A percentile compares a stretch with the other conserved stretches of the same genome.
Conservation (phyloP, 2,888 invertebrate genomes). For the Aleiodes leptofemur region DNA sequence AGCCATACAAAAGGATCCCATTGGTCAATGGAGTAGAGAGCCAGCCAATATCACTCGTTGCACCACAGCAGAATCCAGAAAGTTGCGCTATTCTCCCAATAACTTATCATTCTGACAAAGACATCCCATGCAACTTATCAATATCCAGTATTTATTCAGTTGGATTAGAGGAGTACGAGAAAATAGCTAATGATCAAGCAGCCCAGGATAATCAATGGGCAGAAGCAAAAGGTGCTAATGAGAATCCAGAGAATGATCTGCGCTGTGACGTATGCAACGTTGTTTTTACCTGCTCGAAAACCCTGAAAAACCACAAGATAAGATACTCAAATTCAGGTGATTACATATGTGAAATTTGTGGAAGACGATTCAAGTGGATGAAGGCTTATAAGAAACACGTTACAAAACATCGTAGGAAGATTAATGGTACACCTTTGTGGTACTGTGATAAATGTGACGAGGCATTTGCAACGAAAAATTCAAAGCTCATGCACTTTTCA, state of each 20-base stretch:
- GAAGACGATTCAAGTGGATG: slow-evolving; percentile 46
- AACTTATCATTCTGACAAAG: neutral
- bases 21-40: too few species aligned
- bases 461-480: slow-evolving; percentile 40
- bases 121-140: slow-evolving; percentile 7
- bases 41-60: too few species aligned
- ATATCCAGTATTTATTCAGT: slow-evolving; percentile 39
- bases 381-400: slow-evolving; percentile 44
- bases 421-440: slow-evolving; percentile 14
- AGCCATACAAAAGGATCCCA: too few species aligned
- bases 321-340: slow-evolving; percentile 51
- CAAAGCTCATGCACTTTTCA: slow-evolving; percentile 50
- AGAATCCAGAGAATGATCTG: neutral
- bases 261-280: slow-evolving; percentile 42
- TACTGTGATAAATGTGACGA: slow-evolving; percentile 51
- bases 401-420: slow-evolving; percentile 45
- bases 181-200: slow-evolving; percentile 18
- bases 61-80: too few species aligned
- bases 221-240: neutral
- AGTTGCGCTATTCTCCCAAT: too few species aligned
- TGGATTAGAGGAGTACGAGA: slow-evolving; percentile 35
- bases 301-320: slow-evolving; percentile 48
- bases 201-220: neutral
- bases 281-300: slow-evolving; percentile 25
- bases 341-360: slow-evolving; percentile 52